phyloP scores from a whole-genome alignment of 2,113 vertebrate genomes.

The Neodon shergylaensis region DNA sequence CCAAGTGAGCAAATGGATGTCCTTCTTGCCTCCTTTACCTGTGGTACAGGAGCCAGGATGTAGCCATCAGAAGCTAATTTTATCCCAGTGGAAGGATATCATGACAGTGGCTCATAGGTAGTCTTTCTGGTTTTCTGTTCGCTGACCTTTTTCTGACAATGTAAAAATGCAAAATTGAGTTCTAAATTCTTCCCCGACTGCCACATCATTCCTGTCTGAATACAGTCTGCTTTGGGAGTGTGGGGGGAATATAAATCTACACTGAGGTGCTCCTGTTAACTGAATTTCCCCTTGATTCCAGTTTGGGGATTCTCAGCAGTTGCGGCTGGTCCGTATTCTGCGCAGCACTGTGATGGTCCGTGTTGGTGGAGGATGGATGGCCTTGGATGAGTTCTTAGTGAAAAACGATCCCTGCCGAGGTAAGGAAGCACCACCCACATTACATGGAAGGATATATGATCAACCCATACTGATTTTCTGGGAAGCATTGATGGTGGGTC shows the following conservation, averaged over 20 bases:
- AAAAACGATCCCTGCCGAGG: conserved; percentile 99
- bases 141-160: conserved; percentile 39
- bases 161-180: background rate
- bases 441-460: background rate
- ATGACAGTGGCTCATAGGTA: background rate
- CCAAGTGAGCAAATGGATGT: background rate
- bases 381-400: conserved; percentile 97
- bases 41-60: background rate
- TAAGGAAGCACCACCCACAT: conserved; percentile 81
- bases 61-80: background rate
- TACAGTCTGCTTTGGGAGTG: conserved; percentile 72
- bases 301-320: conserved; percentile 99
- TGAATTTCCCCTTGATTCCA: conserved; percentile 77
- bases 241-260: background rate
- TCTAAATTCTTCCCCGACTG: background rate
- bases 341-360: conserved; percentile 99
- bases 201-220: conserved; percentile 61
- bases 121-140: conserved; percentile 36
- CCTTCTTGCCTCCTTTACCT: background rate
- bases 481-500: background rate
- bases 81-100: background rate
- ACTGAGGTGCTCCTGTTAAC: conserved; percentile 25
- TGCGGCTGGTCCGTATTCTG: conserved; percentile 97
- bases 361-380: conserved; percentile 99
- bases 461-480: accelerated